Evolutionary conservation across 1,140 invertebrate species (phyloP), one percentile per base, ranked within the genome.

Genomic region (Schlechtendalia chinensis): DNA sequence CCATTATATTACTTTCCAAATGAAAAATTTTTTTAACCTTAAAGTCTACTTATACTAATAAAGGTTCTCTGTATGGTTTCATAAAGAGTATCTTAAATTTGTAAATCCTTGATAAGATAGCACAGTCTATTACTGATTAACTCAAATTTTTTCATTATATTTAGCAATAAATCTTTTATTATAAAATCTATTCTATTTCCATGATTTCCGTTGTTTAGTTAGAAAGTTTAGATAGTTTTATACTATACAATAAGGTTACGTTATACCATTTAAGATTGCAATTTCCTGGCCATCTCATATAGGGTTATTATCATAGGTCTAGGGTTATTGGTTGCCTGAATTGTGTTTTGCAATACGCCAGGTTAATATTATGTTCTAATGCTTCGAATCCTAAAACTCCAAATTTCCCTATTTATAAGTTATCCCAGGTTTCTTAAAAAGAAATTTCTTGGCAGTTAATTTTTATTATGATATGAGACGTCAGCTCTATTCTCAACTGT

Each of bases 1-100:
- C 56, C 56, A 59, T 59, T 59, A 22, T 59, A 59, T 59, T 59
- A 59, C 56, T 59, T 80, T 86, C 58, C 65, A 59, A n/a, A 54
- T 74, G 53, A 61, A 81, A 50, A 81, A 27, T 59, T 82, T 58
- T n/a, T 61, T 56, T 74, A 50, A 61, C 22, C 8, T 45, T 47
- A 59, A n/a, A 22, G 56, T 59, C 24, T 59, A n/a, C 8, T 17
- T 59, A 59, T 22, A 27, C 6, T 4, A 59, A 6, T 59, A n/a
- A 59, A 59, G 5, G 56, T 59, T 59, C 56, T 59, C 24, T 59
- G 19, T 22, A 59, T 17, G 22, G 56, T 59, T 59, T 22, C 56
- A 59, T 59, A 59, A 59, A 59, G 22, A n/a, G 1, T 5, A 59
- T 59, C 56, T 59, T 59, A 4, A 45, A 45, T 45, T 5, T 45